These are phyloP conservation scores for Nemotelus pantherinus DNA, from an alignment of 2,888 invertebrate species.

Conservation along the genomic window DNA sequence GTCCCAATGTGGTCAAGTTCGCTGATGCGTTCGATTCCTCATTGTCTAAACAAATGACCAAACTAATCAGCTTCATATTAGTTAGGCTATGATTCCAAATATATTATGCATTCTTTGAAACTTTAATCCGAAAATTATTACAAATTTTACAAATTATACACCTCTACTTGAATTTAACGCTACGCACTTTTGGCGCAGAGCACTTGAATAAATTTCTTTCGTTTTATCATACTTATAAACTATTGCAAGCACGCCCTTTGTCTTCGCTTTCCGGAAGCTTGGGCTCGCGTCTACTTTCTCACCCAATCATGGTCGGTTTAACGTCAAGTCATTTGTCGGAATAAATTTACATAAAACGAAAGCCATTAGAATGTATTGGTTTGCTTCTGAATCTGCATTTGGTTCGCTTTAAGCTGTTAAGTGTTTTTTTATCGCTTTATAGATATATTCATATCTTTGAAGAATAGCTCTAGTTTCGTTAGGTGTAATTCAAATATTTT, in stretches of 20 bases:
- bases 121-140: slow-evolving; percentile 28
- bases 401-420: slow-evolving; percentile 18
- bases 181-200: background rate
- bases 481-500: background rate
- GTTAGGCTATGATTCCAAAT: background rate
- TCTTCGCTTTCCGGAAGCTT: slow-evolving; percentile 37
- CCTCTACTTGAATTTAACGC: background rate
- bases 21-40: too few relatives aligned
- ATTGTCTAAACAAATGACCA: background rate
- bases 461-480: slow-evolving; percentile 12
- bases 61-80: slow-evolving; percentile 11
- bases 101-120: background rate
- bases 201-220: slow-evolving; percentile 12
- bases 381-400: slow-evolving; percentile 29
- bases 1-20: too few relatives aligned
- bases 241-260: background rate
- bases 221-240: slow-evolving; percentile 13
- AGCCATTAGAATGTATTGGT: slow-evolving; percentile 21
- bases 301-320: slow-evolving; percentile 31
- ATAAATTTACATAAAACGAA: slow-evolving; percentile 48
- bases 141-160: slow-evolving; percentile 24
- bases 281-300: background rate
- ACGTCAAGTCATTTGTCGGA: slow-evolving; percentile 50
- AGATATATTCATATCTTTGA: slow-evolving; percentile 14
- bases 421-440: slow-evolving; percentile 31